Evolutionary conservation across 1,140 invertebrate species (phyloP), one percentile per base, ranked within the genome.

Genomic region (Rhopalosiphum maidis): DNA sequence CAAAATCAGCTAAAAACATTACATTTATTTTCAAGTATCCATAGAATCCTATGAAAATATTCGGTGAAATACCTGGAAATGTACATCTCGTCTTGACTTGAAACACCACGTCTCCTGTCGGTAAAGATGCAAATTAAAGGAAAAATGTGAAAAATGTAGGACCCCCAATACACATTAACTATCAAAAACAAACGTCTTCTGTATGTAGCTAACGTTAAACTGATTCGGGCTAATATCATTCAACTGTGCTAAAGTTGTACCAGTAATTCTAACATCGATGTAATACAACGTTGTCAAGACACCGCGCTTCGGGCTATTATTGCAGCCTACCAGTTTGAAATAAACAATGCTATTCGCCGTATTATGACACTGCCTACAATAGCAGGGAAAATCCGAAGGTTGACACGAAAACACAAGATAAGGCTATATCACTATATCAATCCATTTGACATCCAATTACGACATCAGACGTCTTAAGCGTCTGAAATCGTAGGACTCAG

Each of bases 401-500:
- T 51, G 35, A 48, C 87, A 35, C 25, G 30, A 5, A 35, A 48
- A 88, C 30, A 88, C 8, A 30, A n/a, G 9, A 48, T 4, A 25
- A 51, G 87, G 15, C 30, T 88, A n/a, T 7, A 88, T 18, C 48
- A 25, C 5, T 8, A 51, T 35, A 11, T 43, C 48, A 46, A 51
- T 88, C 9, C 30, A 87, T 82, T 15, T 82, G 30, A 51, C 48
- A 82, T 35, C 9, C 68, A 82, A 88, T n/a, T 88, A 30, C 21
- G 46, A 48, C 87, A n/a, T 25, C 48, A 51, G 87, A n/a, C 87
- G 8, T n/a, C 48, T 88, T n/a, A 88, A 88, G n/a, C 87, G 30
- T n/a, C 6, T 48, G 23, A 48, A 88, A 35, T 35, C 30, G 54
- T 54, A 88, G 30, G 48, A 51, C 48, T n/a, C 54, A 30, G 87